Conservation (phyloP, 2,113 vertebrate species). For the Cyprinus carpio region DNA sequence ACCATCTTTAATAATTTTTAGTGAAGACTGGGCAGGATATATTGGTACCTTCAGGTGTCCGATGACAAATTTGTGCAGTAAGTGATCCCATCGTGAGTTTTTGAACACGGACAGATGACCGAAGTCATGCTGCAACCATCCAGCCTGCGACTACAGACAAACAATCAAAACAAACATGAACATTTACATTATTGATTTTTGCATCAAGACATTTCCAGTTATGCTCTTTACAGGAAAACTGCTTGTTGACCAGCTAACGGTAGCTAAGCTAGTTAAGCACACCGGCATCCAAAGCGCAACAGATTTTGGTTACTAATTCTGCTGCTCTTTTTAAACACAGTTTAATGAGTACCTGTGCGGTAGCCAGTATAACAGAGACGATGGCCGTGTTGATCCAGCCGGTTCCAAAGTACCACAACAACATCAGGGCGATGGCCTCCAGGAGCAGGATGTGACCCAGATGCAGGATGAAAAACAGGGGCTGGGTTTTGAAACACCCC, state of each 20-base stretch:
- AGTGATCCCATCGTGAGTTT: slow-evolving; percentile 87
- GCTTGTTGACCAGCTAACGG: too few relatives aligned
- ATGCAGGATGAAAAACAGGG: slow-evolving; percentile 85
- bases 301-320: background rate
- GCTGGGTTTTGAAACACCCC: slow-evolving; percentile 79
- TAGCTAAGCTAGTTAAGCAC: background rate
- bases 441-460: slow-evolving; percentile 85
- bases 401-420: slow-evolving; percentile 79
- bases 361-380: slow-evolving; percentile 76
- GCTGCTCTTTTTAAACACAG: background rate
- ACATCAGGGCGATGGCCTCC: slow-evolving; percentile 82
- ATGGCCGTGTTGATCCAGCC: slow-evolving; percentile 85
- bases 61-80: slow-evolving; percentile 88
- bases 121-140: slow-evolving; percentile 96
- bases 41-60: slow-evolving; percentile 88
- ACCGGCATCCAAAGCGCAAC: background rate
- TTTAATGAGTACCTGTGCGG: slow-evolving; percentile 80
- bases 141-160: slow-evolving; percentile 82
- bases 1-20: background rate
- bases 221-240: background rate
- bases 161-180: background rate
- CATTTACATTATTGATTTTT: background rate
- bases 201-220: background rate
- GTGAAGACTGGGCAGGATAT: background rate
- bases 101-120: slow-evolving; percentile 94